Percentiles rank a stretch among this genome's conserved stretches.
Evolutionary conservation across 2,113 vertebrate genomes (phyloP).

Genomic region (Trogon surrucura): DNA sequence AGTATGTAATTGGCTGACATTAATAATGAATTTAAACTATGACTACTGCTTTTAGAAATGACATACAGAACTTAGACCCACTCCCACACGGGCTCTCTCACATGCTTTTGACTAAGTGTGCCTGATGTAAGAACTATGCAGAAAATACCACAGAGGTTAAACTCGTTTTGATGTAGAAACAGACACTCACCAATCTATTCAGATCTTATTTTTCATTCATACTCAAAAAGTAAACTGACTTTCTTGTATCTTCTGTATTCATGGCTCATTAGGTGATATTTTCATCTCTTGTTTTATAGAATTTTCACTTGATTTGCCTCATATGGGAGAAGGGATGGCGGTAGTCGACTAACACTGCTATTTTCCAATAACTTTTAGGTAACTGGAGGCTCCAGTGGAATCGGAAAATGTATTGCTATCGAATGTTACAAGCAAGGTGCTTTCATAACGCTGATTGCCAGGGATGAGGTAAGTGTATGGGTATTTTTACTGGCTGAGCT

Average conservation of each 20-base stretch:
- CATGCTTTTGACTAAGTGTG: neutral
- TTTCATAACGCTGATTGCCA: conserved; percentile 95
- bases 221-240: neutral
- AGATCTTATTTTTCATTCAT: neutral
- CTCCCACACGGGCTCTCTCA: too few species aligned
- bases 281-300: neutral
- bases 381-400: conserved; percentile 96
- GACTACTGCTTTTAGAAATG: neutral
- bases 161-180: neutral
- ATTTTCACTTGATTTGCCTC: neutral
- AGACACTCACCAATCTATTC: fast-evolving
- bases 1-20: neutral
- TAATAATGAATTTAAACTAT: neutral
- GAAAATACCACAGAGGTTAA: neutral
- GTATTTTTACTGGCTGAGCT: neutral
- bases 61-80: neutral
- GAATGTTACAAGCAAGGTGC: conserved; percentile 96
- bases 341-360: neutral
- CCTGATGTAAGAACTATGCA: neutral
- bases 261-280: neutral
- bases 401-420: conserved; percentile 94
- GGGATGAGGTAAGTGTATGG: conserved; percentile 88
- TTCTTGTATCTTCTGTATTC: neutral
- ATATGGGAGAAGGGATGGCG: neutral
- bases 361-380: conserved; percentile 78